A percentile compares a stretch with the other conserved stretches of the same genome.
Conservation (phyloP, 2,113 vertebrate genomes). For the Mormyrus iriodes region DNA sequence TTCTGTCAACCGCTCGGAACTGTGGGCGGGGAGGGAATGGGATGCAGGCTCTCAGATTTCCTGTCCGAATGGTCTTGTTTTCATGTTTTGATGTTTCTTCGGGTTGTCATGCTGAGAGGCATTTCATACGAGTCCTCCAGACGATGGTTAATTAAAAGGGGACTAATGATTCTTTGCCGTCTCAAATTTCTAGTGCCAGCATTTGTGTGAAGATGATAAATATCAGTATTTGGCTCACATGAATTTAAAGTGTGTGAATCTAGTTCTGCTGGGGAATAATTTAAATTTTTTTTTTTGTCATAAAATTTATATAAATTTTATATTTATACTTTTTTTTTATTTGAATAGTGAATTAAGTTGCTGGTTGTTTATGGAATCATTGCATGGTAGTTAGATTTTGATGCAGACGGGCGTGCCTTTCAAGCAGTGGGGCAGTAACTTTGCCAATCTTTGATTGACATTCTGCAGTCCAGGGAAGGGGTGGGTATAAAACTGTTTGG, state of each 20-base stretch:
- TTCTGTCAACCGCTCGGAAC: not conserved
- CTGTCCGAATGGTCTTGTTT: not conserved
- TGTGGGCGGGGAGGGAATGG: not conserved
- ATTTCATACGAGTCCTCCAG: not conserved
- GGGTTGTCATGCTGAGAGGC: not conserved
- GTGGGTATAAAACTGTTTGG: not conserved
- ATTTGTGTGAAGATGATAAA: constrained; percentile 4
- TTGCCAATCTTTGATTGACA: not conserved
- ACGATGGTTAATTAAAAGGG: not conserved
- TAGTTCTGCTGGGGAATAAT: not conserved
- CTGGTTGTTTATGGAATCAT: not conserved
- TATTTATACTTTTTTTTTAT: not conserved
- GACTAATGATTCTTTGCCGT: not conserved
- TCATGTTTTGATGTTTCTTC: constrained; percentile 3
- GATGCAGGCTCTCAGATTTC: not conserved
- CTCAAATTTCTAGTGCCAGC: not conserved
- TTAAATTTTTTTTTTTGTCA: not conserved
- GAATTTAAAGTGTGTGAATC: not conserved
- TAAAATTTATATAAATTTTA: too few relatives aligned
- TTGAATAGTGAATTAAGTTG: not conserved
- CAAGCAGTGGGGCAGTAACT: not conserved
- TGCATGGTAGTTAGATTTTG: not conserved
- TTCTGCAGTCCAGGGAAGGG: not conserved
- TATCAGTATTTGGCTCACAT: not conserved
- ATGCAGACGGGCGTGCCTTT: too few relatives aligned